Percentiles rank a stretch among this genome's conserved stretches.
Conservation (phyloP, 1,140 invertebrate genomes). For the Drosophila mojavensis region DNA sequence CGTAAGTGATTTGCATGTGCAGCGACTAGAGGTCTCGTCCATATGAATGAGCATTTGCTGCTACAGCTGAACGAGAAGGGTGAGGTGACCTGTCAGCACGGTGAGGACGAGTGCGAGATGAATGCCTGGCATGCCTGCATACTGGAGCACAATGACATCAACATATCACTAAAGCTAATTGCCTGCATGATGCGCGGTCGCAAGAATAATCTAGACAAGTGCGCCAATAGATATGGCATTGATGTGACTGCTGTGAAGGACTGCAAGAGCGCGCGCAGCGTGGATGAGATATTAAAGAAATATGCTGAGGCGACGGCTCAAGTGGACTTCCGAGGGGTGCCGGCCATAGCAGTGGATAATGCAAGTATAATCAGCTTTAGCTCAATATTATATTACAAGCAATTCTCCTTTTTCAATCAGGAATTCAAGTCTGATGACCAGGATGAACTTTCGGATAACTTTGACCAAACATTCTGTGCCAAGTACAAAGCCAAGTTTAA, state of each 20-base stretch:
- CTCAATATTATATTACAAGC: not conserved
- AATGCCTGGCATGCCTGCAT: conserved; percentile 81
- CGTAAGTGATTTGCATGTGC: conserved; percentile 5
- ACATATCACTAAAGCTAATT: conserved; percentile 64
- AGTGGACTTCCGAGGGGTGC: conserved; percentile 39
- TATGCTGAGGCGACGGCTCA: conserved; percentile 40
- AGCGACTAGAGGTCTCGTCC: not conserved
- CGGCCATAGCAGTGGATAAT: conserved; percentile 56
- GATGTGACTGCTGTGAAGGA: conserved; percentile 53
- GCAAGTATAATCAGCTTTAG: conserved; percentile 14
- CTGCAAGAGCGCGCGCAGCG: conserved; percentile 34
- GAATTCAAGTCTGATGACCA: conserved; percentile 28
- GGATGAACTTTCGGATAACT: conserved; percentile 23
- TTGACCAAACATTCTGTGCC: conserved; percentile 54
- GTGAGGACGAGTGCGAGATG: conserved; percentile 66
- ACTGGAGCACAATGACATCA: conserved; percentile 63
- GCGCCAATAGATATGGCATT: conserved; percentile 43
- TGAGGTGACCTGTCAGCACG: conserved; percentile 70
- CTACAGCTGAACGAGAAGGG: conserved; percentile 24
- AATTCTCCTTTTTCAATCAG: conserved; percentile 13
- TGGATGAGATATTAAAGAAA: conserved; percentile 53
- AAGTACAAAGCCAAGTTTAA: conserved; percentile 58
- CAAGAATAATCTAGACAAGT: conserved; percentile 53
- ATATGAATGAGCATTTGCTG: not conserved
- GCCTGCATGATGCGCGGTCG: conserved; percentile 69